phyloP scores from a whole-genome alignment of 1,140 invertebrate genomes.

The Papilio aristodemus region DNA sequence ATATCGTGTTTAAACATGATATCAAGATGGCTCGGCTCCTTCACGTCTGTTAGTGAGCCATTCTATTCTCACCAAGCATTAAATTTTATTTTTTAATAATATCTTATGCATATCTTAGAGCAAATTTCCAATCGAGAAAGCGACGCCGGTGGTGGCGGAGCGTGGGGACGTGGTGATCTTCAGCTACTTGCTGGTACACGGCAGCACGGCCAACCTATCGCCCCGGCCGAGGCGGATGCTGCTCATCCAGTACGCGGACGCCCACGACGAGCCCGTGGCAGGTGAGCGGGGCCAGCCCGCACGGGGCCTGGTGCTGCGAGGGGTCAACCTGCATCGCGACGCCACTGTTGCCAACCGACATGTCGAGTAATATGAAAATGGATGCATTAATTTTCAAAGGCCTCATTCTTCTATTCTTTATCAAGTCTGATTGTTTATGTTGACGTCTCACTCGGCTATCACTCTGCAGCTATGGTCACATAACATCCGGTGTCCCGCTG shows the following conservation, averaged over 20 bases:
- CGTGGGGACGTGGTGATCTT: slow-evolving; percentile 83
- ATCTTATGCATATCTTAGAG: slow-evolving; percentile 52
- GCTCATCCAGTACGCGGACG: slow-evolving; percentile 80
- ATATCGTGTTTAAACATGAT: too few relatives aligned
- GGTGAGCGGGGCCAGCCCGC: slow-evolving; percentile 44
- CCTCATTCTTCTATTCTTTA: background rate
- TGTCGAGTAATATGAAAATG: slow-evolving; percentile 9
- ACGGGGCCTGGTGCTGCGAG: slow-evolving; percentile 50
- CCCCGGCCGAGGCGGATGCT: slow-evolving; percentile 81
- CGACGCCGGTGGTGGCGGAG: slow-evolving; percentile 79
- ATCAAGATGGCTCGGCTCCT: too few relatives aligned
- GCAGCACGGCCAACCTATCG: slow-evolving; percentile 82
- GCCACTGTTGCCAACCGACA: slow-evolving; percentile 50
- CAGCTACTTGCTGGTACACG: slow-evolving; percentile 83
- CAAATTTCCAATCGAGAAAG: slow-evolving; percentile 80
- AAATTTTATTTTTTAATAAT: slow-evolving; percentile 20
- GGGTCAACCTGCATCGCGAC: slow-evolving; percentile 50
- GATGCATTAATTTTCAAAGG: background rate
- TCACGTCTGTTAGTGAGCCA: too few relatives aligned
- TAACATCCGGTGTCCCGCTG: too few relatives aligned
- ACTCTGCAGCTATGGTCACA: too few relatives aligned
- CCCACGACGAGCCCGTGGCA: slow-evolving; percentile 79
- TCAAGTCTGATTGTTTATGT: too few relatives aligned
- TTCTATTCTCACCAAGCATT: too few relatives aligned
- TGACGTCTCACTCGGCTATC: too few relatives aligned